Evolutionary conservation across 2,888 invertebrate species (phyloP), one percentile per base, ranked within the genome.

Genomic region (Copidosoma aretas): DNA sequence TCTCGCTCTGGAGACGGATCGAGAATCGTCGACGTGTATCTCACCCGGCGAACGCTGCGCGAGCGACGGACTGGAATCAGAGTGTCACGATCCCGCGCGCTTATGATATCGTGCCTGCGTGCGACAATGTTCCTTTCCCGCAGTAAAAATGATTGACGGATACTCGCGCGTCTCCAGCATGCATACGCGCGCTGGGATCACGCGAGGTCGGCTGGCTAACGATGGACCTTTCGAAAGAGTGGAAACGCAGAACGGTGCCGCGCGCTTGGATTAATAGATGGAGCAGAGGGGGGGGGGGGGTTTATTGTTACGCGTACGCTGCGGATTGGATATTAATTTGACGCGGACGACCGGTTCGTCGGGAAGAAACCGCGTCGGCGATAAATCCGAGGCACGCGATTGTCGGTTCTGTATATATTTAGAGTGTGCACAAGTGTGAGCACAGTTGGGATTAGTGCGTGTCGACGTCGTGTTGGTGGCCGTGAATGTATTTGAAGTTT

Each of bases 151-250:
- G 58, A 58, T 64, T 22, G 64, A 58, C 24, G 41, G n/a, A 19
- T 46, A 12, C 10, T 17, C 58, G 63, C 19, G 39, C 14, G 58
- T 57, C 39, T 39, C 49, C 57, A 46, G 46, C 17, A 46, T n/a
- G 17, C 17, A 49, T 64, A 58, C 32, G 12, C 41, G 22, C 21
- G 10, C 17, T 17, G 15, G 43, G 54, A 54, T 60, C 21, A 8
- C 32, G 32, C 46, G 49, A 67, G 60, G 54, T 61, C 56, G 19
- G 49, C 15, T 19, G 51, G 24, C 24, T 32, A 60, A 67, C 66
- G 61, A 67, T 67, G 52, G 51, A 15, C 39, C 54, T 66, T 61
- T 56, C 66, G 60, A 54, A 60, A 66, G 22, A 21, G 46, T 46
- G 60, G 39, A 60, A 67, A 60, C 61, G 57, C 32, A 32, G 3